Percentiles rank a stretch among this genome's conserved stretches.
Evolutionary conservation across 2,113 vertebrate genomes (phyloP).

Genomic region (Mormyrus iriodes): DNA sequence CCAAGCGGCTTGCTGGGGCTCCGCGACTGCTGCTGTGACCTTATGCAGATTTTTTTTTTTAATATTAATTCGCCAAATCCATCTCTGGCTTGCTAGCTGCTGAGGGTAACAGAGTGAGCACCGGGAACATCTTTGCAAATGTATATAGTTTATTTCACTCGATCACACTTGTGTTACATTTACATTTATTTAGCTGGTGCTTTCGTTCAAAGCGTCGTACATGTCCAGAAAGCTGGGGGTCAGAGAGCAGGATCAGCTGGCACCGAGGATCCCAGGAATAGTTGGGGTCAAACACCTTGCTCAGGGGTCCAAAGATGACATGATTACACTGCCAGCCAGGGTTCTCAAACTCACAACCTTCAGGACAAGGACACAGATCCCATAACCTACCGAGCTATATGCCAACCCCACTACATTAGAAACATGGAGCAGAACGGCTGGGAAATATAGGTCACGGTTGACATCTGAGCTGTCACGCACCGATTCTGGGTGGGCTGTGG

Average conservation of each 20-base stretch:
- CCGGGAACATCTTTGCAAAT: neutral
- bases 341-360: neutral
- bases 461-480: neutral
- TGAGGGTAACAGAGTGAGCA: neutral
- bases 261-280: neutral
- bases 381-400: neutral
- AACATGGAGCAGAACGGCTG: neutral
- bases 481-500: neutral
- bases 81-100: neutral
- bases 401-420: neutral
- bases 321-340: neutral
- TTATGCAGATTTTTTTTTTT: neutral
- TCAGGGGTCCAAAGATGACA: neutral
- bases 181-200: neutral
- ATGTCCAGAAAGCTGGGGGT: neutral
- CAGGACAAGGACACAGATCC: neutral
- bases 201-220: neutral
- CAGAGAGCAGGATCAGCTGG: neutral
- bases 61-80: neutral
- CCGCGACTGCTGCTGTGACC: neutral
- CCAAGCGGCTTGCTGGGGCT: neutral
- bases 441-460: neutral
- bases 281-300: neutral
- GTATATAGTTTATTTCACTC: neutral
- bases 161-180: neutral